These are phyloP conservation scores for Abrostola tripartita DNA, from an alignment of 2,888 invertebrate genomes.

Conservation along the genomic window DNA sequence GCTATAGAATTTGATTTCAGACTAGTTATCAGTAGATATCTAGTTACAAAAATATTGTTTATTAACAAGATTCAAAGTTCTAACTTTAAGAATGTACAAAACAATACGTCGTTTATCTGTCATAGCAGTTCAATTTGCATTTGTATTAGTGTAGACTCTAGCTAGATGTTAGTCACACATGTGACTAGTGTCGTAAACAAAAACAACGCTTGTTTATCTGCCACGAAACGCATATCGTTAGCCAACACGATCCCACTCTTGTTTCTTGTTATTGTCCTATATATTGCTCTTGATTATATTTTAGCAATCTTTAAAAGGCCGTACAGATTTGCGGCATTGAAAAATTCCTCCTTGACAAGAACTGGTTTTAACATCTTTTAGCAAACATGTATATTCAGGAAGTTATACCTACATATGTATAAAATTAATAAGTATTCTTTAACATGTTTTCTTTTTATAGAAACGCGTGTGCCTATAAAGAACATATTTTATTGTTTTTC, in stretches of 20 bases:
- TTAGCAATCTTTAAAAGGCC: constrained; percentile 6
- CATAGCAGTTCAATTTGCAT: constrained; percentile 28
- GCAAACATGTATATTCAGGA: constrained; percentile 13
- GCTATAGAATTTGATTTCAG: constrained; percentile 2
- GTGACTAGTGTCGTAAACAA: constrained; percentile 52
- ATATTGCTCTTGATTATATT: constrained; percentile 11
- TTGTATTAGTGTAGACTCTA: constrained; percentile 14
- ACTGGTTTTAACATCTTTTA: constrained; percentile 12
- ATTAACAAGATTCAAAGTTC: constrained; percentile 21
- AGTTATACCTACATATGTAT: constrained; percentile 20
- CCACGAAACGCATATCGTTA: constrained; percentile 20
- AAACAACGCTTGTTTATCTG: constrained; percentile 55
- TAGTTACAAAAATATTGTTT: constrained; percentile 9
- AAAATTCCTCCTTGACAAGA: constrained; percentile 9
- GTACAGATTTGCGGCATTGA: constrained; percentile 5
- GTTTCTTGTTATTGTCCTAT: constrained; percentile 9
- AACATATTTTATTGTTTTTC: too few species aligned
- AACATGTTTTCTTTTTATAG: constrained; percentile 1
- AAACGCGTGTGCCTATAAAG: neutral
- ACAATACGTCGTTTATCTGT: constrained; percentile 24
- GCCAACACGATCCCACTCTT: constrained; percentile 43
- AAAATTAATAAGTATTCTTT: neutral
- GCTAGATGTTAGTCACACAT: constrained; percentile 32
- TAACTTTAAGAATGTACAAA: constrained; percentile 38
- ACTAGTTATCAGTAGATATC: constrained; percentile 3